Evolutionary conservation across 2,888 invertebrate species (phyloP).

Genomic region (Torymus texanus): DNA sequence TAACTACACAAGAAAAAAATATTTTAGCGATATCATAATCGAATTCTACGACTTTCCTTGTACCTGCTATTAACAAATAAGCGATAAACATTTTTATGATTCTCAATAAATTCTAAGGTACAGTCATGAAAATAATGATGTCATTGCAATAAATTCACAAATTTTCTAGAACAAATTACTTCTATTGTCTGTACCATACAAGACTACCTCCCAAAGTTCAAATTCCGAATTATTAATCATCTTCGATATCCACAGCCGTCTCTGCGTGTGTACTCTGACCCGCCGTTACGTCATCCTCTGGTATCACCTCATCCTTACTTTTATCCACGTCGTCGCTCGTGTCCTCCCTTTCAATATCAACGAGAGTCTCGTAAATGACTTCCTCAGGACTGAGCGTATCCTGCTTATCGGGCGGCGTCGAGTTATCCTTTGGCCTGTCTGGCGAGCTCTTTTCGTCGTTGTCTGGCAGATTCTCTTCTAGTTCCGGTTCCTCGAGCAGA

Average conservation of each 20-base stretch:
- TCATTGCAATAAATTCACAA: too few species aligned
- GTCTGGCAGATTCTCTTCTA: conserved; percentile 60
- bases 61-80: too few species aligned
- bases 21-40: too few species aligned
- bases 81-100: too few species aligned
- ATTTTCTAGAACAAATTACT: too few species aligned
- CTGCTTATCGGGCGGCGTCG: conserved; percentile 28
- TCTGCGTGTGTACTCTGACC: not conserved
- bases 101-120: too few species aligned
- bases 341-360: conserved; percentile 15
- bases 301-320: not conserved
- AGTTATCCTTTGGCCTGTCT: not conserved
- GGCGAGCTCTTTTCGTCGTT: not conserved
- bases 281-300: not conserved
- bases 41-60: too few species aligned
- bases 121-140: too few species aligned
- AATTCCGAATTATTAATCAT: conserved; percentile 5
- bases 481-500: conserved; percentile 70
- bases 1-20: too few species aligned
- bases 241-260: conserved; percentile 12
- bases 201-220: not conserved
- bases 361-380: not conserved
- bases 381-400: conserved; percentile 32
- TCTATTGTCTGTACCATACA: too few species aligned
- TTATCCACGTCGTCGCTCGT: not conserved